Evolutionary conservation across 2,113 vertebrate genomes (phyloP).

Genomic region (Prietella phreatophila): DNA sequence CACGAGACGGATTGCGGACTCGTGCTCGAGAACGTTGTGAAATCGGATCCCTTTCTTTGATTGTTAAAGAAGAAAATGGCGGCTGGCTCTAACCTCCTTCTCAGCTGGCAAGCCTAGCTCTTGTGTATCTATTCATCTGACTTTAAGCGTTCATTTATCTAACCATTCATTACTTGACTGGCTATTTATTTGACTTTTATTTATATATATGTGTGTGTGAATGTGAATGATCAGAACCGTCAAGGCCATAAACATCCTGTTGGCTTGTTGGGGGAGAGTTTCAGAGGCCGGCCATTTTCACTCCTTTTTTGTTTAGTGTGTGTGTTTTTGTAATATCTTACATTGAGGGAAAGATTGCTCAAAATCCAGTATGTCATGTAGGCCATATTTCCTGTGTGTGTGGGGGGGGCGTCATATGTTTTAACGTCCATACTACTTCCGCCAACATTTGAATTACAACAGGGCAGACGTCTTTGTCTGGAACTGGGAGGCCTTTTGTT

Average conservation of each 20-base stretch:
- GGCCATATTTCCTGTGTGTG: not conserved
- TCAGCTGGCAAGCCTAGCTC: not conserved
- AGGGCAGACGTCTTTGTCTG: slow-evolving; percentile 49
- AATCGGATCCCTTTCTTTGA: not conserved
- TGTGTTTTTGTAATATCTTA: not conserved
- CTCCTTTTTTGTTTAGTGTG: not conserved
- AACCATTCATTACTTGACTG: not conserved
- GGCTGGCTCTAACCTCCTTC: not conserved
- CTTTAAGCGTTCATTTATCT: too few relatives aligned
- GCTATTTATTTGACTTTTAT: not conserved
- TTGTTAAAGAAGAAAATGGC: slow-evolving; percentile 47
- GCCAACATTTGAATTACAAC: not conserved
- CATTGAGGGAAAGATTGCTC: not conserved
- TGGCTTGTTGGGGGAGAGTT: not conserved
- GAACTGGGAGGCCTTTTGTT: not conserved
- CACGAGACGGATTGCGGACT: not conserved
- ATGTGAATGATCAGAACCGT: not conserved
- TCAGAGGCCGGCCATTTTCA: not conserved
- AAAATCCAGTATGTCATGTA: not conserved
- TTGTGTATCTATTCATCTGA: too few relatives aligned
- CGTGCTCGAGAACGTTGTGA: too few relatives aligned
- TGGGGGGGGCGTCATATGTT: too few relatives aligned
- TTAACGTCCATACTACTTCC: not conserved
- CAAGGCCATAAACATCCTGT: not conserved
- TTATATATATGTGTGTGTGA: too few relatives aligned